Evolutionary conservation across 92 coral and sea anemone species (phyloP).

Genomic region (Palythoa heliodiscus): DNA sequence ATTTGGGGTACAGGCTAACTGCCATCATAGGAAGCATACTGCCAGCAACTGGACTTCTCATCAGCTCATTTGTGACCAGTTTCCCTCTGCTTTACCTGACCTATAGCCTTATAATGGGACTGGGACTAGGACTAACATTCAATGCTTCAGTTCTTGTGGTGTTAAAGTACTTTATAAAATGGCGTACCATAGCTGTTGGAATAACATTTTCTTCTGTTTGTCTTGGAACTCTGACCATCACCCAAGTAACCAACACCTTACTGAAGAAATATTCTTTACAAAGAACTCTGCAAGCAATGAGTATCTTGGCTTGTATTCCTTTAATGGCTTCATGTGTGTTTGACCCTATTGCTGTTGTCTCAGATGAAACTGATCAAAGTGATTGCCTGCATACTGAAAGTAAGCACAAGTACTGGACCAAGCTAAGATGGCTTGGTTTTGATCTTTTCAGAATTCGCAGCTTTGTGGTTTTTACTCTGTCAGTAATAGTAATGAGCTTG

Average conservation of each 20-base stretch:
- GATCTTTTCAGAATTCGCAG: conserved; percentile 23
- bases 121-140: conserved; percentile 36
- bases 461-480: conserved; percentile 21
- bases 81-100: conserved; percentile 45
- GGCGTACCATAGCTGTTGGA: conserved; percentile 28
- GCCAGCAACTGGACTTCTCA: conserved; percentile 1
- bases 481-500: conserved; percentile 38
- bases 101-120: conserved; percentile 30
- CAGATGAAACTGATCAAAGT: not conserved
- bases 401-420: not conserved
- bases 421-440: conserved; percentile 14
- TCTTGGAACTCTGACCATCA: conserved; percentile 37
- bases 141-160: conserved; percentile 39
- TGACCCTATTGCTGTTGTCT: conserved; percentile 1
- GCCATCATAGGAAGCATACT: conserved; percentile 29
- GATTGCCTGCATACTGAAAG: not conserved
- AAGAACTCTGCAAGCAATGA: conserved; percentile 27
- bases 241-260: conserved; percentile 20
- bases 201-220: conserved; percentile 38
- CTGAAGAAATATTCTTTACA: conserved; percentile 19
- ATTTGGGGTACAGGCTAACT: conserved; percentile 29
- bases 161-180: conserved; percentile 18
- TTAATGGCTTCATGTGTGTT: conserved; percentile 21
- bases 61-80: conserved; percentile 38
- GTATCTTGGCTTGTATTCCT: conserved; percentile 27